A percentile compares a stretch with the other conserved stretches of the same genome.
These are phyloP conservation scores for Bhutanitis thaidina DNA, from an alignment of 2,888 invertebrate species.

Conservation along the genomic window DNA sequence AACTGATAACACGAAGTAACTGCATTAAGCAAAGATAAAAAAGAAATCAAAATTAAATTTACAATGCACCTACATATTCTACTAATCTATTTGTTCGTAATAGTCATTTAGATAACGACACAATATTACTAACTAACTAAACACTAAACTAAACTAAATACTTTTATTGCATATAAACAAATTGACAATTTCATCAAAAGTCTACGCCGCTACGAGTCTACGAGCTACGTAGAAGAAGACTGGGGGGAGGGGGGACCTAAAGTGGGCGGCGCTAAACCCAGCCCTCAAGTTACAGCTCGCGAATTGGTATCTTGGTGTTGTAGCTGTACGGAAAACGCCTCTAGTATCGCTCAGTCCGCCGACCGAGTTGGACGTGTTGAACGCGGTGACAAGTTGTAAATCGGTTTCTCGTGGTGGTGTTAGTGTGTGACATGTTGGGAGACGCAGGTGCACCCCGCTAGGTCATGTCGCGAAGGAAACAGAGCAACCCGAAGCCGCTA, in stretches of 20 bases:
- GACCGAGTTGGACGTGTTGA: conserved; percentile 35
- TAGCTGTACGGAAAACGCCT: conserved; percentile 34
- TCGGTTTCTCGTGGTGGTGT: conserved; percentile 39
- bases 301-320: conserved; percentile 40
- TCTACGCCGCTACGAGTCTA: conserved; percentile 35
- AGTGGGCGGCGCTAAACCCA: conserved; percentile 44
- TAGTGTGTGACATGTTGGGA: conserved; percentile 63
- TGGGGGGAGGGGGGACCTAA: conserved; percentile 28
- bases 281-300: conserved; percentile 33
- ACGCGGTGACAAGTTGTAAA: conserved; percentile 30
- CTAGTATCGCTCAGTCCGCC: conserved; percentile 50
- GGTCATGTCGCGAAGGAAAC: conserved; percentile 95
- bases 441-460: conserved; percentile 49
- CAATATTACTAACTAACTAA: no score
- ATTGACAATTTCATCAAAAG: conserved; percentile 10
- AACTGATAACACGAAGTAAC: not conserved
- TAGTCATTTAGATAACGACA: not conserved
- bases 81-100: not conserved
- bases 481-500: conserved; percentile 96
- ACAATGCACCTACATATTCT: not conserved
- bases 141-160: no score
- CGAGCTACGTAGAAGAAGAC: conserved; percentile 29
- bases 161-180: not conserved
- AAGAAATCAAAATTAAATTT: conserved; percentile 9
- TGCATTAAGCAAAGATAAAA: conserved; percentile 12